Conservation (phyloP, 1,140 invertebrate species). For the Papilio polytes region DNA sequence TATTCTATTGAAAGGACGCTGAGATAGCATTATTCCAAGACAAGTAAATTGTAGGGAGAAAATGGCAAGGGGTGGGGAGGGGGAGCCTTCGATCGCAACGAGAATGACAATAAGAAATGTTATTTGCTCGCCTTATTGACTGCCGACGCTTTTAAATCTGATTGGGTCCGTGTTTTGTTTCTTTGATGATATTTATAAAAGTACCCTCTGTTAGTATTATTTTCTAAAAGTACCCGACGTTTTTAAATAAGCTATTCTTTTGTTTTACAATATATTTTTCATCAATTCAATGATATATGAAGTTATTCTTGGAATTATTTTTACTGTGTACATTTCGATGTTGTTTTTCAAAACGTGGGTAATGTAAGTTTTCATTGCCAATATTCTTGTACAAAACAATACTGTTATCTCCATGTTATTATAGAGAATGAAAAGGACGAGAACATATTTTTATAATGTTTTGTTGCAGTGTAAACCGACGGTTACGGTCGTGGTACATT, state of each 20-base stretch:
- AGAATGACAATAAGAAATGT: conserved; percentile 67
- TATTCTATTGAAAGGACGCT: conserved; percentile 27
- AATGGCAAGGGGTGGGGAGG: conserved; percentile 28
- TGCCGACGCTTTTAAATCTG: conserved; percentile 67
- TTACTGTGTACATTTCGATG: background rate
- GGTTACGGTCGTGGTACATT: background rate
- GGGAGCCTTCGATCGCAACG: conserved; percentile 42
- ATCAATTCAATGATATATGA: background rate
- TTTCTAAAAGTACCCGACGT: background rate
- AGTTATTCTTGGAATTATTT: background rate
- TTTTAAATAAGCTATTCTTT: conserved; percentile 6
- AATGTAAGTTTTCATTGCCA: too few relatives aligned
- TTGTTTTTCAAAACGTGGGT: too few relatives aligned
- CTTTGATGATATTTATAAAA: conserved; percentile 41
- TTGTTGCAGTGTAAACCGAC: background rate
- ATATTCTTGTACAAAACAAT: too few relatives aligned
- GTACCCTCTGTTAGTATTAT: background rate
- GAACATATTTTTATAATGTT: background rate
- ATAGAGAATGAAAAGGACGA: too few relatives aligned
- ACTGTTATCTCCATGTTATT: too few relatives aligned
- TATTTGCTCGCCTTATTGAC: conserved; percentile 68
- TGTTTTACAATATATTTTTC: conserved; percentile 9
- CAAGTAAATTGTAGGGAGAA: conserved; percentile 41
- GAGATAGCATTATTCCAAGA: conserved; percentile 32
- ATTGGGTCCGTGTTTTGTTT: conserved; percentile 60